A percentile compares a stretch with the other conserved stretches of the same genome.
Conservation (phyloP, 2,888 invertebrate species). For the Copidosoma aretas region DNA sequence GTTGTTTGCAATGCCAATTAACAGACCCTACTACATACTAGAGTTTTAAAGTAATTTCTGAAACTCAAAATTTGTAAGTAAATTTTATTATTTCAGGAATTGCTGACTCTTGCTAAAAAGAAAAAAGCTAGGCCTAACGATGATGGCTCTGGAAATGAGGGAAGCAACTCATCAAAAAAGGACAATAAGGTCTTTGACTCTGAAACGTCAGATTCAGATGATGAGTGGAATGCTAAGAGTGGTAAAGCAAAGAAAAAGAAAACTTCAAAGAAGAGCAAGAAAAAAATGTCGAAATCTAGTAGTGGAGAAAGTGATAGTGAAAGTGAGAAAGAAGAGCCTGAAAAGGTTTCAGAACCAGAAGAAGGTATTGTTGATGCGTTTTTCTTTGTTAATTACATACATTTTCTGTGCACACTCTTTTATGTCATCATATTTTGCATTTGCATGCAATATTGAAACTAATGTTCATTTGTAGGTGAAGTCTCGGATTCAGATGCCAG, state of each 20-base stretch:
- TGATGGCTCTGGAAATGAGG: slow-evolving; percentile 57
- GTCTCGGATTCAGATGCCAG: slow-evolving; percentile 72
- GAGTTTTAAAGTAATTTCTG: neutral
- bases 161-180: slow-evolving; percentile 51
- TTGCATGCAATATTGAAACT: neutral
- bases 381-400: neutral
- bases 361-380: slow-evolving; percentile 67
- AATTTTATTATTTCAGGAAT: slow-evolving; percentile 68
- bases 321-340: slow-evolving; percentile 58
- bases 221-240: slow-evolving; percentile 63
- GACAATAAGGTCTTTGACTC: slow-evolving; percentile 56
- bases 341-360: slow-evolving; percentile 73
- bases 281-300: slow-evolving; percentile 63
- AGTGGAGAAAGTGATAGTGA: slow-evolving; percentile 59
- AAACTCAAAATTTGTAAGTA: neutral
- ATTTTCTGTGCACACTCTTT: neutral
- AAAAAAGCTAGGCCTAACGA: slow-evolving; percentile 67
- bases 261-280: slow-evolving; percentile 58
- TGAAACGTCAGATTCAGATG: slow-evolving; percentile 66
- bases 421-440: neutral
- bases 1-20: neutral
- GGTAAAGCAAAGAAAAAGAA: slow-evolving; percentile 61
- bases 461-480: slow-evolving; percentile 68
- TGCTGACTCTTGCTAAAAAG: slow-evolving; percentile 81
- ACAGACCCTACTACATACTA: neutral